phyloP scores from a whole-genome alignment of 2,888 invertebrate species.

The Oxystoma pomonae region DNA sequence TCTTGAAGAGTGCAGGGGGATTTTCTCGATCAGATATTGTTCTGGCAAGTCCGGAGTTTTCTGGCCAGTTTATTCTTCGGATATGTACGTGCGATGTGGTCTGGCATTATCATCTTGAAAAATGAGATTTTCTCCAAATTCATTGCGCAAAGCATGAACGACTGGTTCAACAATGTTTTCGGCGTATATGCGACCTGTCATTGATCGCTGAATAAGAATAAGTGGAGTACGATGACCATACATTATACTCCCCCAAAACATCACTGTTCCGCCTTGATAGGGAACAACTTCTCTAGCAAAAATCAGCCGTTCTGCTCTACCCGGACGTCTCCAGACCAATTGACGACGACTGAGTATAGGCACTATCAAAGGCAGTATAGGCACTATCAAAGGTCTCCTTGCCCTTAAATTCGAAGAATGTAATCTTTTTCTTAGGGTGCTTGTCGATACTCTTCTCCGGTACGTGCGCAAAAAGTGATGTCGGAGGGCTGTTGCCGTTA shows the following conservation, averaged over 20 bases:
- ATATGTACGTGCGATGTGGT: constrained; percentile 16
- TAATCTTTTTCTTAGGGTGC: too few species aligned
- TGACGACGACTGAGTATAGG: too few species aligned
- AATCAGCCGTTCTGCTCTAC: too few species aligned
- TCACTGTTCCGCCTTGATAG: not conserved
- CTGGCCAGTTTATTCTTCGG: constrained; percentile 16
- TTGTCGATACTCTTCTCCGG: too few species aligned
- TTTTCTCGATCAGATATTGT: not conserved
- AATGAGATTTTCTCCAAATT: constrained; percentile 11
- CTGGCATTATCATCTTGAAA: constrained; percentile 11
- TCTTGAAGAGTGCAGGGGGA: not conserved
- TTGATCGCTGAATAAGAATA: not conserved
- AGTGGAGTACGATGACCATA: not conserved
- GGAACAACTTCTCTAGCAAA: not conserved
- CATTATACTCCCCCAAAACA: not conserved
- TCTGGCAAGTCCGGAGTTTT: constrained; percentile 1
- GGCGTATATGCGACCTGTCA: constrained; percentile 1
- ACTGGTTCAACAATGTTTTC: constrained; percentile 15
- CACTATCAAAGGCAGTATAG: too few species aligned
- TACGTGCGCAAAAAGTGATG: too few species aligned
- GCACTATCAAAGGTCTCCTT: too few species aligned
- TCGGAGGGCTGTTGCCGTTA: too few species aligned
- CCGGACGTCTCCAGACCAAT: too few species aligned
- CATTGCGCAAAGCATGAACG: constrained; percentile 10
- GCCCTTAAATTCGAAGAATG: too few species aligned